phyloP scores from a whole-genome alignment of 1,140 invertebrate species.

The Leucophenga varia region DNA sequence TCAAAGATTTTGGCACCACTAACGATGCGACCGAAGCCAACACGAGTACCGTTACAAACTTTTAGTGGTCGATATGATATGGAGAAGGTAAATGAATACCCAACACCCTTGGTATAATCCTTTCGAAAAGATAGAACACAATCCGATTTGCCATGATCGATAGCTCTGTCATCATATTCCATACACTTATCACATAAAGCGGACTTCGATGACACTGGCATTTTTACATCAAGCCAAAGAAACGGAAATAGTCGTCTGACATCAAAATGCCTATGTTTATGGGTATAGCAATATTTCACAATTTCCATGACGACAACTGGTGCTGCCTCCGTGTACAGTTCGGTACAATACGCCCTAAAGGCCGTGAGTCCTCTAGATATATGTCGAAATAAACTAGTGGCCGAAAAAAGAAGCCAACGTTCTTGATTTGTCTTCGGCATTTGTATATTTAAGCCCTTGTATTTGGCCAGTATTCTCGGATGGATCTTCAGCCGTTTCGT shows the following conservation, averaged over 20 bases:
- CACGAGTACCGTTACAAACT: slow-evolving; percentile 35
- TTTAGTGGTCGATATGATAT: slow-evolving; percentile 42
- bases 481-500: too few relatives aligned
- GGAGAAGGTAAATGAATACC: slow-evolving; percentile 23
- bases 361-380: slow-evolving; percentile 25
- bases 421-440: slow-evolving; percentile 20
- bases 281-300: slow-evolving; percentile 28
- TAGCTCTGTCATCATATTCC: slow-evolving; percentile 38
- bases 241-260: slow-evolving; percentile 33
- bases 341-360: slow-evolving; percentile 33
- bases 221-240: slow-evolving; percentile 40
- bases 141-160: slow-evolving; percentile 30
- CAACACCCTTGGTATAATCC: slow-evolving; percentile 7
- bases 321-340: slow-evolving; percentile 45
- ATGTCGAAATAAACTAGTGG: slow-evolving; percentile 39
- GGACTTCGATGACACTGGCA: too few relatives aligned
- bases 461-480: too few relatives aligned
- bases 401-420: slow-evolving; percentile 27
- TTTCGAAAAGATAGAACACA: slow-evolving; percentile 41
- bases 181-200: too few relatives aligned
- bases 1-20: slow-evolving; percentile 38
- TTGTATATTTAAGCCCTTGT: slow-evolving; percentile 20
- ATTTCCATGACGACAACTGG: slow-evolving; percentile 40
- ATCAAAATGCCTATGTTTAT: slow-evolving; percentile 20
- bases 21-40: slow-evolving; percentile 38